Conservation (phyloP, 2,797 vertebrate species). For the Morelia viridis region DNA sequence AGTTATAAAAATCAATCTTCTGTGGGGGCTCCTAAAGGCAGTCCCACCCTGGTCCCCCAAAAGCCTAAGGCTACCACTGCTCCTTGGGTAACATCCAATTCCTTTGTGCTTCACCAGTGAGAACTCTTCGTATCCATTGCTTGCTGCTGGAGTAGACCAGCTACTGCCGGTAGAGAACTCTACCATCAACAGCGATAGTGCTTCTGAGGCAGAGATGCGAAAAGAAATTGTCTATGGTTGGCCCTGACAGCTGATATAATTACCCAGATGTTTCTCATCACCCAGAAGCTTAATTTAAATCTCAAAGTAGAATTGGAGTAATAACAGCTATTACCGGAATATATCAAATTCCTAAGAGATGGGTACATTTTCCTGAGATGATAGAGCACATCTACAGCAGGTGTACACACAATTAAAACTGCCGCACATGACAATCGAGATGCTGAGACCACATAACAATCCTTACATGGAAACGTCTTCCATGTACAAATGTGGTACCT, state of each 20-base stretch:
- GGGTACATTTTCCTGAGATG: background rate
- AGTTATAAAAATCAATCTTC: background rate
- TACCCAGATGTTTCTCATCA: background rate
- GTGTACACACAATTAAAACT: conserved; percentile 7
- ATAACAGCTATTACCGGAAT: background rate
- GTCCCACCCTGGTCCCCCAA: background rate
- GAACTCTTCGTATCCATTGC: background rate
- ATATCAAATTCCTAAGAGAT: background rate
- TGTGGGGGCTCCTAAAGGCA: background rate
- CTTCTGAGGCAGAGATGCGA: background rate
- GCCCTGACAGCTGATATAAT: background rate
- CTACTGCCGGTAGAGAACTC: background rate
- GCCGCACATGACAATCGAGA: background rate
- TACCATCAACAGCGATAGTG: background rate
- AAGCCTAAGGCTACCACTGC: background rate
- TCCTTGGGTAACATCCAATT: background rate
- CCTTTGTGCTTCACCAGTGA: too few species aligned
- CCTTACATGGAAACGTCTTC: background rate
- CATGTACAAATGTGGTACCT: conserved; percentile 16
- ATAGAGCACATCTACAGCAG: background rate
- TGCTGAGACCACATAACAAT: background rate
- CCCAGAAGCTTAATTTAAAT: background rate
- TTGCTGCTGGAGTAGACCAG: background rate
- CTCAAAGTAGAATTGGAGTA: background rate
- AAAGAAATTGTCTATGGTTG: background rate